A percentile compares a stretch with the other conserved stretches of the same genome.
Evolutionary conservation across 37 sponge, comb jelly and placozoan species (phyloP).

Genomic region (Corticium candelabrum): DNA sequence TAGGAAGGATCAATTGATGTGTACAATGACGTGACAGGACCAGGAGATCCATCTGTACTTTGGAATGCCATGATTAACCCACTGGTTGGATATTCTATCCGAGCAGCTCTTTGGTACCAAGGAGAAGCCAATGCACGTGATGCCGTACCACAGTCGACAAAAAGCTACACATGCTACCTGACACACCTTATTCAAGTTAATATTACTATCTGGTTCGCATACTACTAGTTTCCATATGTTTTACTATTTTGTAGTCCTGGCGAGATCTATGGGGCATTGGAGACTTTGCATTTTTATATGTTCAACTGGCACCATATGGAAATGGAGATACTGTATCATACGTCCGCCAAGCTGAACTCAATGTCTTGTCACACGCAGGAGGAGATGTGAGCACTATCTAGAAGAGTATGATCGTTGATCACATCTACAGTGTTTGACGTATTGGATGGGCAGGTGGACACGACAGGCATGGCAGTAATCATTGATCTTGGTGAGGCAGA

Average conservation of each 20-base stretch:
- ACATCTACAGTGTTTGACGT: background rate
- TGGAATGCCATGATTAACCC: conserved; percentile 73
- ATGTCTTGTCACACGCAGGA: background rate
- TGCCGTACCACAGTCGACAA: background rate
- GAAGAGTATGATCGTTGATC: background rate
- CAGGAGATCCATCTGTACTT: conserved; percentile 27
- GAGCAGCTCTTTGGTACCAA: conserved; percentile 66
- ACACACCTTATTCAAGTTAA: background rate
- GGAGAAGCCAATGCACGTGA: conserved; percentile 55
- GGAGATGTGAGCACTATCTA: background rate
- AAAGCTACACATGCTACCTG: background rate
- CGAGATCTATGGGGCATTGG: conserved; percentile 13
- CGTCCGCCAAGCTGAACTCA: background rate
- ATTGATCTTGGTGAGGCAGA: conserved; percentile 5
- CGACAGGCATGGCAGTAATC: conserved; percentile 1
- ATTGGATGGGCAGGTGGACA: background rate
- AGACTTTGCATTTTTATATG: background rate
- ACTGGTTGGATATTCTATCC: conserved; percentile 49
- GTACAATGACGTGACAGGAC: conserved; percentile 2
- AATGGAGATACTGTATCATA: background rate
- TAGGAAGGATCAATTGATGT: too few species aligned
- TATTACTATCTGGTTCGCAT: background rate
- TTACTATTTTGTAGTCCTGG: conserved; percentile 2
- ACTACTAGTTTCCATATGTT: background rate
- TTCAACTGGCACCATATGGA: conserved; percentile 7